A percentile compares a stretch with the other conserved stretches of the same genome.
Evolutionary conservation across 2,113 vertebrate species (phyloP).

Genomic region (Chauna torquata): DNA sequence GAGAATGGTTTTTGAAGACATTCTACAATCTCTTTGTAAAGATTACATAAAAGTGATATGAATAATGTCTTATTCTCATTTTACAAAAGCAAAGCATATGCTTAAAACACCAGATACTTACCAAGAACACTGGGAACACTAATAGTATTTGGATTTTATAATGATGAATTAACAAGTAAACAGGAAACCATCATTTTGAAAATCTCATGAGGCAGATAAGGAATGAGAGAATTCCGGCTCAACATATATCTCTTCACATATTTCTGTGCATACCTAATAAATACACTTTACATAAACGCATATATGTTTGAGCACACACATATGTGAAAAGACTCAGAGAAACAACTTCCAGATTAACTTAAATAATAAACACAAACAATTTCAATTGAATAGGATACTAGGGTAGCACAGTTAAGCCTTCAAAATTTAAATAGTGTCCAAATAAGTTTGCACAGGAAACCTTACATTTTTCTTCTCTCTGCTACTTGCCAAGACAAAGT

Average conservation of each 20-base stretch:
- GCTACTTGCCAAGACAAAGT: not conserved
- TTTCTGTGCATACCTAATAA: not conserved
- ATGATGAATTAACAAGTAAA: constrained; percentile 54
- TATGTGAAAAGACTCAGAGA: not conserved
- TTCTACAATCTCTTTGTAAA: not conserved
- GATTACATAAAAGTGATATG: not conserved
- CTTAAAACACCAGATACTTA: not conserved
- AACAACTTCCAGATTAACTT: not conserved
- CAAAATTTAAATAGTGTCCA: not conserved
- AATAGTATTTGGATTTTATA: constrained; percentile 40
- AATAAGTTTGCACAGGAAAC: constrained; percentile 3
- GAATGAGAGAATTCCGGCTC: not conserved
- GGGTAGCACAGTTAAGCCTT: not conserved
- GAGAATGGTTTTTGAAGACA: not conserved
- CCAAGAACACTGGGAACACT: not conserved
- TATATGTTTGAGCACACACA: not conserved
- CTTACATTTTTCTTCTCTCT: not conserved
- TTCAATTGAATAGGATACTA: not conserved
- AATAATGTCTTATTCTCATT: not conserved
- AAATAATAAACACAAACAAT: not conserved
- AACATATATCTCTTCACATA: not conserved
- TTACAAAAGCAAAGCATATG: not conserved
- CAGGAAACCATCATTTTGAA: constrained; percentile 44
- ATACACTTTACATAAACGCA: not conserved
- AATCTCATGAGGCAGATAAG: constrained; percentile 34